Conservation (phyloP, 2,888 invertebrate species). For the Leptinotarsa peninsularis region DNA sequence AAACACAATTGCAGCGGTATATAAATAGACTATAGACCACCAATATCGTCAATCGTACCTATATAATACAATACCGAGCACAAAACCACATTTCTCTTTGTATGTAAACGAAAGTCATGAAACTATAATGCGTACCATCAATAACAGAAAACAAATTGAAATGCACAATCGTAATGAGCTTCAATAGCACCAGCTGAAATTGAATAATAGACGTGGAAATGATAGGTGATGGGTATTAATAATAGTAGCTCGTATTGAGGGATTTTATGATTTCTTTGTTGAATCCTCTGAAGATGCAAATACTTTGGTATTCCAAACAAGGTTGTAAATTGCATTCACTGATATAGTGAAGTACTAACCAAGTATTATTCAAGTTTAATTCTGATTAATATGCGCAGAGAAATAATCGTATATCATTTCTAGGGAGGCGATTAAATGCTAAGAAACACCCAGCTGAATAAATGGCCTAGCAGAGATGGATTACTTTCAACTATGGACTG, state of each 20-base stretch:
- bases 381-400: conserved; percentile 20
- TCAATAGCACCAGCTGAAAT: conserved; percentile 27
- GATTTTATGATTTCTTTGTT: conserved; percentile 36
- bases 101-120: conserved; percentile 13
- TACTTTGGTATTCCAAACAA: conserved; percentile 14
- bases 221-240: conserved; percentile 30
- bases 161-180: conserved; percentile 27
- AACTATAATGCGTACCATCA: conserved; percentile 15
- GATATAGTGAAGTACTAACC: conserved; percentile 22
- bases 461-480: too few relatives aligned
- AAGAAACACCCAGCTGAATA: neutral
- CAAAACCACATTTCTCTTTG: conserved; percentile 19
- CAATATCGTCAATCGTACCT: neutral
- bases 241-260: conserved; percentile 26
- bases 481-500: too few relatives aligned
- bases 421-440: neutral
- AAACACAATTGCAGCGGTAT: too few relatives aligned
- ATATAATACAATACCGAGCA: neutral
- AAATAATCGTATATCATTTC: conserved; percentile 26
- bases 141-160: conserved; percentile 25
- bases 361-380: conserved; percentile 23
- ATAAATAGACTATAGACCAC: neutral
- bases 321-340: conserved; percentile 32
- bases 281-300: conserved; percentile 25
- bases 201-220: conserved; percentile 28